A percentile compares a stretch with the other conserved stretches of the same genome.
Conservation (phyloP, 2,888 invertebrate genomes). For the Monoplex corrugatus region DNA sequence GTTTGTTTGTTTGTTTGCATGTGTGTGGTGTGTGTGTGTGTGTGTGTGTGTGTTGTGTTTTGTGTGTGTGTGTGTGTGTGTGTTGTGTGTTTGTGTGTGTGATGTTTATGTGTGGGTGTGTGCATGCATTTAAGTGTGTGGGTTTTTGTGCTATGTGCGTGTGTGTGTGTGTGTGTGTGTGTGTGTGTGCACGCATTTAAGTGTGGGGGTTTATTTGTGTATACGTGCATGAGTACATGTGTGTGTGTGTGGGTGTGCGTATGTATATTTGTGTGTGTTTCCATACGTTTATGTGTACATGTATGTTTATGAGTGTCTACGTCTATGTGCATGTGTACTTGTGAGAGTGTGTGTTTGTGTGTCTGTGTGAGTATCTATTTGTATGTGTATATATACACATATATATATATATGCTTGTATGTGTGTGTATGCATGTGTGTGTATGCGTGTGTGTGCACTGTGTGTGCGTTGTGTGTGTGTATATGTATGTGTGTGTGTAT, state of each 20-base stretch:
- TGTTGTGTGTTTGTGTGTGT: background rate
- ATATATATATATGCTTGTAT: too few species aligned
- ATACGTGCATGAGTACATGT: too few species aligned
- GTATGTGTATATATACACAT: background rate
- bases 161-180: slow-evolving; percentile 29
- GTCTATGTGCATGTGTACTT: background rate
- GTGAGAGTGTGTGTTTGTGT: too few species aligned
- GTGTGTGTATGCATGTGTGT: background rate
- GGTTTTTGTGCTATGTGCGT: too few species aligned
- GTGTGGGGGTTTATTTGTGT: slow-evolving; percentile 10
- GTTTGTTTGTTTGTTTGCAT: background rate
- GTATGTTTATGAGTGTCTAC: background rate
- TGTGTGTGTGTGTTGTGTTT: too few species aligned
- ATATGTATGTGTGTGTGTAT: background rate
- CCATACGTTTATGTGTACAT: too few species aligned
- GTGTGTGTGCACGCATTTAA: slow-evolving; percentile 23
- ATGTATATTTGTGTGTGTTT: too few species aligned
- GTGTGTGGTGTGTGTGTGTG: background rate
- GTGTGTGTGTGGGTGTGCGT: too few species aligned
- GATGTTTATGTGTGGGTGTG: too few species aligned
- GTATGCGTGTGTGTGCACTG: background rate
- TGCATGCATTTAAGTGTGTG: too few species aligned
- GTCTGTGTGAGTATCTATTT: too few species aligned
- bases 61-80: background rate
- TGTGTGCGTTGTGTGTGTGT: too few species aligned